A percentile compares a stretch with the other conserved stretches of the same genome.
Evolutionary conservation across 2,113 vertebrate genomes (phyloP).

Genomic region (Lucifuga dentata): DNA sequence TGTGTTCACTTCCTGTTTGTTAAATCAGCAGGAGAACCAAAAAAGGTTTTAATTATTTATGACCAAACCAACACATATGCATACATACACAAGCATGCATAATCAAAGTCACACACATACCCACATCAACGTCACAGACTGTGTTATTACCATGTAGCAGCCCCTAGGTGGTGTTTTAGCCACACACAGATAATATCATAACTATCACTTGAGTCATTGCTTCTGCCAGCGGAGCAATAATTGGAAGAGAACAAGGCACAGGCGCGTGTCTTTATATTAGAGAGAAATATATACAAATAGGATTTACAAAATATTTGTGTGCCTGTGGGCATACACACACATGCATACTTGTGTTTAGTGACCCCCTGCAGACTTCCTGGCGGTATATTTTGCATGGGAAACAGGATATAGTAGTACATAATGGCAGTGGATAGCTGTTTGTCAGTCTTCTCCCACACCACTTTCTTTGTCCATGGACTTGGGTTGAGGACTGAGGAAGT

Average conservation of each 20-base stretch:
- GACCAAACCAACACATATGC: too few relatives aligned
- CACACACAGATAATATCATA: slow-evolving; percentile 52
- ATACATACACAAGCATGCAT: too few relatives aligned
- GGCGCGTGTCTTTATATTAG: not conserved
- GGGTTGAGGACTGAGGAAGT: slow-evolving; percentile 17
- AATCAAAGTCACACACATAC: not conserved
- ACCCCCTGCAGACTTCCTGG: slow-evolving; percentile 23
- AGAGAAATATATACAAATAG: not conserved
- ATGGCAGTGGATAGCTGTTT: slow-evolving; percentile 6
- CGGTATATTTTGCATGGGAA: slow-evolving; percentile 2
- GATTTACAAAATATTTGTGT: not conserved
- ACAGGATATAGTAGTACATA: slow-evolving; percentile 34
- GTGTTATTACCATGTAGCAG: slow-evolving; percentile 50
- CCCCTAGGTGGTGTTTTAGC: slow-evolving; percentile 75
- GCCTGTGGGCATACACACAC: not conserved
- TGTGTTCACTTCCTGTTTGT: slow-evolving; percentile 3
- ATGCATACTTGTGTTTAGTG: slow-evolving; percentile 11
- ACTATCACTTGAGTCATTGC: slow-evolving; percentile 13
- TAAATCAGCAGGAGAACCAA: not conserved
- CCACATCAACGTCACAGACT: not conserved
- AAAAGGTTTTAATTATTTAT: not conserved
- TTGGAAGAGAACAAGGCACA: too few relatives aligned
- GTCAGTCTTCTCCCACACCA: slow-evolving; percentile 10
- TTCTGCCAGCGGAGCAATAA: too few relatives aligned
- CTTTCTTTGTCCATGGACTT: slow-evolving; percentile 17